These are phyloP conservation scores for Aproaerema taeniolella DNA, from an alignment of 2,888 invertebrate genomes.

Conservation along the genomic window DNA sequence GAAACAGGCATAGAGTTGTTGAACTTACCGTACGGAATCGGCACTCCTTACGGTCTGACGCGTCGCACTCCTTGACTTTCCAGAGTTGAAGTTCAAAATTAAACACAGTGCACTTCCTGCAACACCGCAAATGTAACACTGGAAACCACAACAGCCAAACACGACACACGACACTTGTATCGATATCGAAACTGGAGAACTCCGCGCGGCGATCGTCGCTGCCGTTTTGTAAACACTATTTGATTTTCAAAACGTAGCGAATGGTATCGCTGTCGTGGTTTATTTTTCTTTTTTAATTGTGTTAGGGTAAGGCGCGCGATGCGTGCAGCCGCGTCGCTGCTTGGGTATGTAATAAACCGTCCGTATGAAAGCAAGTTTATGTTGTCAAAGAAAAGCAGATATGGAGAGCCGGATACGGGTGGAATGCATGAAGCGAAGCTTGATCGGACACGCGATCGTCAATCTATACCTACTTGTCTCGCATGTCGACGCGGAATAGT, in stretches of 20 bases:
- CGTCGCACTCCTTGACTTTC: conserved; percentile 47
- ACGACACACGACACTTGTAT: conserved; percentile 22
- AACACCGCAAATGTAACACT: conserved; percentile 26
- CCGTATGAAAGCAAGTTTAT: conserved; percentile 16
- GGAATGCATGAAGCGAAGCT: conserved; percentile 5
- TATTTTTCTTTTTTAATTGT: conserved; percentile 31
- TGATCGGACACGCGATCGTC: conserved; percentile 5
- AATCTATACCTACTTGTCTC: neutral
- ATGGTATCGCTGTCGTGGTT: conserved; percentile 30
- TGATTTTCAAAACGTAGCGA: conserved; percentile 39
- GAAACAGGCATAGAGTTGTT: conserved; percentile 16
- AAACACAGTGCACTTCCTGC: conserved; percentile 38
- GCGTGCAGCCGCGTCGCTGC: conserved; percentile 55
- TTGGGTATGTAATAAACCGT: conserved; percentile 46
- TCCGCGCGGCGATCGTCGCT: conserved; percentile 23
- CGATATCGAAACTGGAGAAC: conserved; percentile 22
- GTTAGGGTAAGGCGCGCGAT: conserved; percentile 28
- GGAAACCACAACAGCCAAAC: conserved; percentile 18
- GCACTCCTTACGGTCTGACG: no score
- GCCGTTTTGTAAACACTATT: conserved; percentile 42
- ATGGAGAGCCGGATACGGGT: conserved; percentile 10
- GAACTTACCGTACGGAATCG: conserved; percentile 7
- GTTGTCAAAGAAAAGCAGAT: conserved; percentile 14
- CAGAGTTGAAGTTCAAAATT: conserved; percentile 39
- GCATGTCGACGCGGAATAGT: conserved; percentile 3